A percentile compares a stretch with the other conserved stretches of the same genome.
These are phyloP conservation scores for Allygus modestus DNA, from an alignment of 2,888 invertebrate species.

Conservation along the genomic window DNA sequence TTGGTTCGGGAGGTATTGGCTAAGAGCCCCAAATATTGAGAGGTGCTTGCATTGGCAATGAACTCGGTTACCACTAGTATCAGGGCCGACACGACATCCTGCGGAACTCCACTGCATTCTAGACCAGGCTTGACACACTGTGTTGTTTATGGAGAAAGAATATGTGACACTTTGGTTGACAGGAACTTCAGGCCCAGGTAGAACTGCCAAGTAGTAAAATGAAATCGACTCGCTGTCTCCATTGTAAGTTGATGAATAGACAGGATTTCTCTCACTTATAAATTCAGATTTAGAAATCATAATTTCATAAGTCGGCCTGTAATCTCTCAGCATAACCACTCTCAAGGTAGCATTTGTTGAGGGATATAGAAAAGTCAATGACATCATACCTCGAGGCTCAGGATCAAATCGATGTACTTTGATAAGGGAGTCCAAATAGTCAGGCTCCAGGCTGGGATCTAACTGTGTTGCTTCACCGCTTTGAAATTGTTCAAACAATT, in stretches of 20 bases:
- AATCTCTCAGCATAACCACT: not conserved
- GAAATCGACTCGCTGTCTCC: not conserved
- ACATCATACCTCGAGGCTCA: not conserved
- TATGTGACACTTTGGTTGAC: not conserved
- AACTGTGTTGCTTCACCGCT: not conserved
- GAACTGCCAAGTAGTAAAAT: not conserved
- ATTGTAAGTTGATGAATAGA: not conserved
- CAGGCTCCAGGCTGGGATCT: not conserved
- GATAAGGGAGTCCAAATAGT: not conserved
- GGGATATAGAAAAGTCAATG: not conserved
- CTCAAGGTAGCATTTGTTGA: not conserved
- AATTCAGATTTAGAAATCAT: not conserved
- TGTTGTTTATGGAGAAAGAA: not conserved
- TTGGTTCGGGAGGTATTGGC: conserved; percentile 57
- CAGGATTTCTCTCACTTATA: not conserved
- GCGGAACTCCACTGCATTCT: not conserved
- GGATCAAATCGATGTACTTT: not conserved
- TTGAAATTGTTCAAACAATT: not conserved
- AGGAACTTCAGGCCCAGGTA: not conserved
- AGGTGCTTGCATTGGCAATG: not conserved
- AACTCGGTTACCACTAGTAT: not conserved
- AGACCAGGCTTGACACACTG: not conserved
- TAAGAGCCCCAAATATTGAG: not conserved
- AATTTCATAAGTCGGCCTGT: not conserved
- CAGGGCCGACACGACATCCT: not conserved